Conservation (phyloP, 2,113 vertebrate species). For the Hemibagrus wyckioides region DNA sequence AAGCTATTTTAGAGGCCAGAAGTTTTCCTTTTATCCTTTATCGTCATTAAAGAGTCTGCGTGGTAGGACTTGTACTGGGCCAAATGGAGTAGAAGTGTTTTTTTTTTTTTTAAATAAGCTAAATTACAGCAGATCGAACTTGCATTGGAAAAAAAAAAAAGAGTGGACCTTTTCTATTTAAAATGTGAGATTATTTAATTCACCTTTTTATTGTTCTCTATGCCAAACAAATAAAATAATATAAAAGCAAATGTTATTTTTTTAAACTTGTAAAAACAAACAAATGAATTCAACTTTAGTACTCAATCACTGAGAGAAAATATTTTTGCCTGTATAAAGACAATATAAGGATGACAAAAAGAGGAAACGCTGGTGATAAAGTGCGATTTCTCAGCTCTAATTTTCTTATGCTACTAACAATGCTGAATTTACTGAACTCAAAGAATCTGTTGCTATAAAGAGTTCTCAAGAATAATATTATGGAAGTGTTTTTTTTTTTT, state of each 20-base stretch:
- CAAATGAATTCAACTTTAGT: background rate
- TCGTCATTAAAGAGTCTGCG: background rate
- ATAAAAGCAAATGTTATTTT: slow-evolving; percentile 37
- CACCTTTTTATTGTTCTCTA: slow-evolving; percentile 70
- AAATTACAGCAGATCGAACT: slow-evolving; percentile 50
- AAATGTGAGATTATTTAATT: slow-evolving; percentile 75
- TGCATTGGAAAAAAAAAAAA: slow-evolving; percentile 57
- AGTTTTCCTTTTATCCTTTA: background rate
- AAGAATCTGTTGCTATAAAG: background rate
- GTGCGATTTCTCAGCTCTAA: background rate
- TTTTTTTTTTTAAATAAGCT: slow-evolving; percentile 39
- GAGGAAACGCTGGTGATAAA: background rate
- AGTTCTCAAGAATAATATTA: background rate
- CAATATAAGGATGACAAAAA: background rate
- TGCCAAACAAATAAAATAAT: slow-evolving; percentile 64
- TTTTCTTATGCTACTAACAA: background rate
- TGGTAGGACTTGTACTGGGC: slow-evolving; percentile 20
- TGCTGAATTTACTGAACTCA: background rate
- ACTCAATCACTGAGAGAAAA: background rate
- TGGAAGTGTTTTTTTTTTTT: background rate
- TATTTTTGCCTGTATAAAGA: background rate
- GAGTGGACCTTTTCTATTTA: slow-evolving; percentile 76
- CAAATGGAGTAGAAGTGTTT: slow-evolving; percentile 16
- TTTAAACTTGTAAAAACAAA: background rate
- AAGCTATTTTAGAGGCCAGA: background rate